These are phyloP conservation scores for Sternotherus odoratus DNA, from an alignment of 2,797 vertebrate species.

Conservation along the genomic window DNA sequence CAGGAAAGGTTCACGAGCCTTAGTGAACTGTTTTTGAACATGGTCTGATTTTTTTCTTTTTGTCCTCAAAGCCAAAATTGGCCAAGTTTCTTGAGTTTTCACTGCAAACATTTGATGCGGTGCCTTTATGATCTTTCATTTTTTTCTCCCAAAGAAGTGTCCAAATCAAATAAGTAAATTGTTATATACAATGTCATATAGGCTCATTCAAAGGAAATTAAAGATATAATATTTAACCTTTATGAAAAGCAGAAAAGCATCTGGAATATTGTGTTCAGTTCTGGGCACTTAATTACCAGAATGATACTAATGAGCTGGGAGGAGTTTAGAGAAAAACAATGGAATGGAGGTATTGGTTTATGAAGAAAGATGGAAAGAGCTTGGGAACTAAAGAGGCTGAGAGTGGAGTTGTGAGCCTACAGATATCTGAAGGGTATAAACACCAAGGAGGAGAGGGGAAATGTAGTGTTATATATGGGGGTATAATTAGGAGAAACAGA, in stretches of 20 bases:
- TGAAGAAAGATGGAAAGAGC: background rate
- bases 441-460: background rate
- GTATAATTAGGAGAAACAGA: background rate
- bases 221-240: background rate
- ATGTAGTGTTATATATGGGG: background rate
- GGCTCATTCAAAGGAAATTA: background rate
- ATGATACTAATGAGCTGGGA: background rate
- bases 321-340: background rate
- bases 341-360: background rate
- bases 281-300: background rate
- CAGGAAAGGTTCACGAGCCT: background rate
- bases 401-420: background rate
- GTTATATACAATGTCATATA: background rate
- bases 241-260: background rate
- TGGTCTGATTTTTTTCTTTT: background rate
- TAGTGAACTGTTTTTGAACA: background rate
- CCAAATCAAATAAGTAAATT: background rate
- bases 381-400: background rate
- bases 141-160: background rate
- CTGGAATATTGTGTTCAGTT: background rate
- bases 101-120: background rate
- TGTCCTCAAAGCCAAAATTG: background rate
- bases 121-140: conserved; percentile 2
- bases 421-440: background rate
- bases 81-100: background rate